Percentiles rank a stretch among this genome's conserved stretches.
Evolutionary conservation across 2,113 vertebrate species (phyloP).

Genomic region (Semnornis frantzii): DNA sequence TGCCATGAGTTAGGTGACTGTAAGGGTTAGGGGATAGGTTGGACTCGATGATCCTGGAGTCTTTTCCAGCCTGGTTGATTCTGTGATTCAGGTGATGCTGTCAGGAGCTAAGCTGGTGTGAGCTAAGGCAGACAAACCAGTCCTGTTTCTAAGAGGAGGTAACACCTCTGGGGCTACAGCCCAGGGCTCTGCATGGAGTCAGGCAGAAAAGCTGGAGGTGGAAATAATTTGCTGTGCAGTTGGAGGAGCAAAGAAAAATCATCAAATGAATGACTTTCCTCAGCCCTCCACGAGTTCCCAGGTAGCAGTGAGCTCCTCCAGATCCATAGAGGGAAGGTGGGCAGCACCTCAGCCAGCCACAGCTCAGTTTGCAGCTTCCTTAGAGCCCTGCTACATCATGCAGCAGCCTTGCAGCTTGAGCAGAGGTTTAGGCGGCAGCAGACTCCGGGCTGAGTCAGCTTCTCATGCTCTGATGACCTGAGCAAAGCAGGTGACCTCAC

Average conservation of each 20-base stretch:
- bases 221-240: neutral
- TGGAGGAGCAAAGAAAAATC: neutral
- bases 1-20: no score
- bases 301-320: neutral
- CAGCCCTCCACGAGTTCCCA: neutral
- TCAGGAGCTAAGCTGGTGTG: neutral
- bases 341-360: neutral
- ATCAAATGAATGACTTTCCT: neutral
- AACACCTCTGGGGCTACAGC: neutral
- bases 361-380: conserved; percentile 2
- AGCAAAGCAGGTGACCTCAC: neutral
- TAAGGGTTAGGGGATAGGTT: no score
- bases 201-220: neutral
- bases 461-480: conserved; percentile 6
- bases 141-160: neutral
- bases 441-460: conserved; percentile 27
- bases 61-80: no score
- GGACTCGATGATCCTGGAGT: no score
- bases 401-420: conserved; percentile 1
- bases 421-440: conserved; percentile 22
- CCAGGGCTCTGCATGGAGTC: neutral
- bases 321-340: neutral
- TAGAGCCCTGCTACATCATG: conserved; percentile 12
- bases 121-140: neutral
- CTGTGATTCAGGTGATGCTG: rapidly evolving